A percentile compares a stretch with the other conserved stretches of the same genome.
phyloP scores from a whole-genome alignment of 2,888 invertebrate species.

The Odontocolon sp. region DNA sequence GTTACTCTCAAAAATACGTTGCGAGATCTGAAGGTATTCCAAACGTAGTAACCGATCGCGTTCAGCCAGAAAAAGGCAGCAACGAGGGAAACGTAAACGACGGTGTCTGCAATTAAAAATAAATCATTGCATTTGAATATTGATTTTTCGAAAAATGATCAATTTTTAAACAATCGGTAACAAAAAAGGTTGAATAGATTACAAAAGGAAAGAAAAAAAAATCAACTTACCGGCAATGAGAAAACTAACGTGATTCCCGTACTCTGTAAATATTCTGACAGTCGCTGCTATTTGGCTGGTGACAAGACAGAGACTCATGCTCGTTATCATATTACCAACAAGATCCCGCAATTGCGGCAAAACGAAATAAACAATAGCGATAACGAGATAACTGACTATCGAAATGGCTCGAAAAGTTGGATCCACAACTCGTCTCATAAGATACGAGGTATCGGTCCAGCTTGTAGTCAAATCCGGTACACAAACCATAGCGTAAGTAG shows the following conservation, averaged over 20 bases:
- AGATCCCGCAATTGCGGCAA: conserved; percentile 91
- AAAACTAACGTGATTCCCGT: conserved; percentile 90
- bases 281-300: conserved; percentile 89
- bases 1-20: conserved; percentile 93
- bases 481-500: conserved; percentile 88
- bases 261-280: conserved; percentile 90
- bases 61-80: conserved; percentile 94
- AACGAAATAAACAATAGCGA: conserved; percentile 91
- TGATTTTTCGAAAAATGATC: no score
- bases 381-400: conserved; percentile 86
- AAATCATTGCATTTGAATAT: background rate
- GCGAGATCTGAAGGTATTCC: conserved; percentile 93
- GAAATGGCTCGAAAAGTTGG: conserved; percentile 89
- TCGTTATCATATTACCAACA: conserved; percentile 92
- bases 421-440: conserved; percentile 89
- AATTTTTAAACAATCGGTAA: no score
- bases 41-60: conserved; percentile 92
- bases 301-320: conserved; percentile 89
- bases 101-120: conserved; percentile 85
- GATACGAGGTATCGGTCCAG: conserved; percentile 88
- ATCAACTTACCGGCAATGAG: conserved; percentile 87
- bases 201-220: conserved; percentile 4
- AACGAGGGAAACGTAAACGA: conserved; percentile 88
- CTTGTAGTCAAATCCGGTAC: conserved; percentile 87
- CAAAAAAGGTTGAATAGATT: background rate